These are phyloP conservation scores for Epizoanthus rinbou DNA, from an alignment of 92 coral and sea anemone species.

Conservation along the genomic window DNA sequence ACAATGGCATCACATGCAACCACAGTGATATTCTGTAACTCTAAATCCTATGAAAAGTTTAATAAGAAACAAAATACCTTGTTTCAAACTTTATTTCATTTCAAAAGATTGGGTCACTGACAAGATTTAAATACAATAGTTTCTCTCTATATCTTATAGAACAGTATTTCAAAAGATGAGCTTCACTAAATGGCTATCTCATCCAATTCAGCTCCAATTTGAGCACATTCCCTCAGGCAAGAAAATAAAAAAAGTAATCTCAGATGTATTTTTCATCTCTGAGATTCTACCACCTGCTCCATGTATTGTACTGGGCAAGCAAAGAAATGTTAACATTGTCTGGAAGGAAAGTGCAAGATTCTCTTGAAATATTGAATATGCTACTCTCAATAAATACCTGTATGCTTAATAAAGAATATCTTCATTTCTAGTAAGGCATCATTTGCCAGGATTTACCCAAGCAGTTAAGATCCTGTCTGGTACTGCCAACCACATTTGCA, in stretches of 20 bases:
- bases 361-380: conserved; percentile 36
- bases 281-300: conserved; percentile 32
- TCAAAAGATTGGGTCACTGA: conserved; percentile 34
- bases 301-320: conserved; percentile 3
- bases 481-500: conserved; percentile 39
- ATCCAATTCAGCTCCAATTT: conserved; percentile 20
- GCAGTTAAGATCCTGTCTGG: conserved; percentile 32
- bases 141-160: conserved; percentile 24
- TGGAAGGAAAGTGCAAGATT: conserved; percentile 38
- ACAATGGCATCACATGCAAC: neutral
- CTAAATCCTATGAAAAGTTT: conserved; percentile 1
- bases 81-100: conserved; percentile 43
- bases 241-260: conserved; percentile 13
- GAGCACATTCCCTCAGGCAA: conserved; percentile 43
- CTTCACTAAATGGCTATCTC: conserved; percentile 38
- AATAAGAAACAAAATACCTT: neutral
- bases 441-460: conserved; percentile 7
- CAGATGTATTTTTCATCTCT: conserved; percentile 12
- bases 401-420: conserved; percentile 17
- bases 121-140: conserved; percentile 40
- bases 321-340: conserved; percentile 31
- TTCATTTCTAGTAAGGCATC: neutral
- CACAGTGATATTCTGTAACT: neutral
- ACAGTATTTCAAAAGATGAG: conserved; percentile 30
- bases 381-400: conserved; percentile 27